These are phyloP conservation scores for Cheilosia grossa DNA, from an alignment of 2,888 invertebrate species.

Conservation along the genomic window DNA sequence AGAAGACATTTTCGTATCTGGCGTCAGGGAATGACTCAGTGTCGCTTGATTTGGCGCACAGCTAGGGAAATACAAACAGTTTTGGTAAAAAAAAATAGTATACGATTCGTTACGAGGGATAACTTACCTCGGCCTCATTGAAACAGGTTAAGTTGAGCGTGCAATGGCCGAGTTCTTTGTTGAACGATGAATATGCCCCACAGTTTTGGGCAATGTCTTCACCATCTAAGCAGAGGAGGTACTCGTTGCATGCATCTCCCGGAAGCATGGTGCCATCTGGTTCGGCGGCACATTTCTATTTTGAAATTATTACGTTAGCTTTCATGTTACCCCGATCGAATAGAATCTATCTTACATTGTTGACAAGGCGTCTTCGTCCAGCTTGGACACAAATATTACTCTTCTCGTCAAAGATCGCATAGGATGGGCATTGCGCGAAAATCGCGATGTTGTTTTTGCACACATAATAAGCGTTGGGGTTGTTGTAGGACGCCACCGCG, in stretches of 20 bases:
- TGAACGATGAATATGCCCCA: constrained; percentile 65
- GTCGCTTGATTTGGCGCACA: constrained; percentile 51
- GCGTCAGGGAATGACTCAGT: constrained; percentile 63
- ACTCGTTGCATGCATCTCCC: constrained; percentile 53
- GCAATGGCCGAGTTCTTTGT: constrained; percentile 34
- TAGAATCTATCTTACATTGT: constrained; percentile 28
- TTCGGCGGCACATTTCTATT: constrained; percentile 56
- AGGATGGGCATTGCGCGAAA: constrained; percentile 60
- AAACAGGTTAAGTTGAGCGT: constrained; percentile 52
- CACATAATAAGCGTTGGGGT: constrained; percentile 76
- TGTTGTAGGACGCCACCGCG: constrained; percentile 53
- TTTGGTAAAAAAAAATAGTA: not conserved
- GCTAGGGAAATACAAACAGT: constrained; percentile 9
- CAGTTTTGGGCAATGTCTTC: constrained; percentile 59
- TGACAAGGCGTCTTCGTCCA: constrained; percentile 41
- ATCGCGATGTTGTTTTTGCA: constrained; percentile 57
- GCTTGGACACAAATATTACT: constrained; percentile 53
- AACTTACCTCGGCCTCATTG: constrained; percentile 40
- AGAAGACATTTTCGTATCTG: constrained; percentile 27
- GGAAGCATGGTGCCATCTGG: constrained; percentile 46
- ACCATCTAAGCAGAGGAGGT: constrained; percentile 54
- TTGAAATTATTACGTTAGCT: not conserved
- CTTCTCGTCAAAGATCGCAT: constrained; percentile 57
- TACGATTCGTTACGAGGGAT: not conserved
- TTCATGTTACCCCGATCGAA: not conserved